These are phyloP conservation scores for Leptinotarsa peninsularis DNA, from an alignment of 2,888 invertebrate genomes.

Conservation along the genomic window DNA sequence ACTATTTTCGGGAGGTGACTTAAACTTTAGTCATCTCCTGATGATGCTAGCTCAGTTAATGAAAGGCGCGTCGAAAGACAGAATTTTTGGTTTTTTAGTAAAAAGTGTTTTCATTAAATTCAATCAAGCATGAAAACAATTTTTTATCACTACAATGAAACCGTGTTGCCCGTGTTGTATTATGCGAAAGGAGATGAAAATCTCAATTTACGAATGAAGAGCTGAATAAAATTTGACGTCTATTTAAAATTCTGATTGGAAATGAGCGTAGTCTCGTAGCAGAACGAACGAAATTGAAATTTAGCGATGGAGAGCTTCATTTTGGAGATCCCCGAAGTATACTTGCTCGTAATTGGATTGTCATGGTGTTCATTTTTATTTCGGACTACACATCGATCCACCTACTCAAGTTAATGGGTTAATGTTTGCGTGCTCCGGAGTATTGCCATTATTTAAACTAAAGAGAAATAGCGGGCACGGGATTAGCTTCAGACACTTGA, in stretches of 20 bases:
- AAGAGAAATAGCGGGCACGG: neutral
- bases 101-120: no score
- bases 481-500: neutral
- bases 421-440: conserved; percentile 26
- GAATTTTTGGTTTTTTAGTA: no score
- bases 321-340: conserved; percentile 28
- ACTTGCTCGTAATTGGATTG: conserved; percentile 38
- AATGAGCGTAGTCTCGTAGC: neutral
- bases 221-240: neutral
- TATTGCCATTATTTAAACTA: neutral
- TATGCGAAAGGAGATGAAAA: neutral
- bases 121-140: neutral
- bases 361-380: conserved; percentile 38
- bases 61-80: no score
- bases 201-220: neutral
- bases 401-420: conserved; percentile 37
- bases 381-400: conserved; percentile 32
- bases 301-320: conserved; percentile 17
- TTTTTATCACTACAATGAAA: no score
- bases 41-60: no score
- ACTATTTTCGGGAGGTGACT: no score
- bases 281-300: conserved; percentile 17
- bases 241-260: conserved; percentile 10
- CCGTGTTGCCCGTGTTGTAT: no score
- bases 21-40: no score